These are phyloP conservation scores for Drosophila trapezifrons DNA, from an alignment of 1,140 invertebrate genomes.

Conservation along the genomic window DNA sequence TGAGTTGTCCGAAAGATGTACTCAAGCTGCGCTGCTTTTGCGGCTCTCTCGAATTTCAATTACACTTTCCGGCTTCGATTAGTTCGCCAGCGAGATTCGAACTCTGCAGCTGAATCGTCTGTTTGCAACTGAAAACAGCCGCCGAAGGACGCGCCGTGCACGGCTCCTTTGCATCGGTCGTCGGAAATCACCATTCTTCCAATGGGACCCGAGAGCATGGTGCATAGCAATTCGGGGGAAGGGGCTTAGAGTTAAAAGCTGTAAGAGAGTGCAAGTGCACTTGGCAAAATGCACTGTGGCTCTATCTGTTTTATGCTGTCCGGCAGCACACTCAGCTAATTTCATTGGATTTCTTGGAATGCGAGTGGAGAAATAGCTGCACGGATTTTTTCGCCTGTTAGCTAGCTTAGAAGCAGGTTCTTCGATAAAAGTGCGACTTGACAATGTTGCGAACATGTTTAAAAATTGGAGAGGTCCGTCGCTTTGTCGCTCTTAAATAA, in stretches of 20 bases:
- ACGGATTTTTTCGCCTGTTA: slow-evolving; percentile 3
- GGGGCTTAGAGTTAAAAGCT: not conserved
- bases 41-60: not conserved
- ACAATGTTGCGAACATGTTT: not conserved
- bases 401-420: not conserved
- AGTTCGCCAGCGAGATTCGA: slow-evolving; percentile 16
- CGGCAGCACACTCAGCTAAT: slow-evolving; percentile 30
- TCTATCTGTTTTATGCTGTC: slow-evolving; percentile 1
- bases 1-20: not conserved
- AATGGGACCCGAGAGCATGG: slow-evolving; percentile 21
- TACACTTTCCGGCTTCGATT: slow-evolving; percentile 1
- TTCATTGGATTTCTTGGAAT: slow-evolving; percentile 25
- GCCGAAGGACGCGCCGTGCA: slow-evolving; percentile 51
- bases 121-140: slow-evolving; percentile 68
- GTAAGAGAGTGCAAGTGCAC: slow-evolving; percentile 7
- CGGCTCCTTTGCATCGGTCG: slow-evolving; percentile 38
- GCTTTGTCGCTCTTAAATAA: slow-evolving; percentile 55
- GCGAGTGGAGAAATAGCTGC: not conserved
- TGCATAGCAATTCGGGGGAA: not conserved
- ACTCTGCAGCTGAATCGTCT: slow-evolving; percentile 66
- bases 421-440: not conserved
- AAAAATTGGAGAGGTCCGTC: not conserved
- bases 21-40: not conserved
- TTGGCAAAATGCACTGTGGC: slow-evolving; percentile 9
- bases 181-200: slow-evolving; percentile 32